Evolutionary conservation across 2,888 invertebrate species (phyloP).

Genomic region (Athripsodes cinereus): DNA sequence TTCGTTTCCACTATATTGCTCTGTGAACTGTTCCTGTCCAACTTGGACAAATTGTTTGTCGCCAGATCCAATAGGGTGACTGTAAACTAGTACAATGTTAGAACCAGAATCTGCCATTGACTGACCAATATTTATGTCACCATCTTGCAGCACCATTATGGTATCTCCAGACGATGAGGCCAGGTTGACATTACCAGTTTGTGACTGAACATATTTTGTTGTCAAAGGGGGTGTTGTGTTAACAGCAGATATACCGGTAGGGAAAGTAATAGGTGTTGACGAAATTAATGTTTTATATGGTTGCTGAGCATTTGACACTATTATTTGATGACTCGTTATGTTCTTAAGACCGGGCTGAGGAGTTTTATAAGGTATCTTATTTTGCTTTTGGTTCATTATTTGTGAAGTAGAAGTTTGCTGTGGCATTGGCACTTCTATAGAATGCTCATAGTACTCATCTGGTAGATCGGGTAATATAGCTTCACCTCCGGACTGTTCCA

Average conservation of each 20-base stretch:
- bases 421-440: conserved; percentile 11
- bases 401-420: conserved; percentile 12
- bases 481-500: conserved; percentile 25
- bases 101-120: conserved; percentile 47
- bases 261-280: conserved; percentile 34
- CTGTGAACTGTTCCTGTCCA: conserved; percentile 20
- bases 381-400: conserved; percentile 7
- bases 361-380: conserved; percentile 10
- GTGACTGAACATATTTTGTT: conserved; percentile 10
- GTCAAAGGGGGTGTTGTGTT: conserved; percentile 7
- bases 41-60: conserved; percentile 47
- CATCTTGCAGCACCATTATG: conserved; percentile 58
- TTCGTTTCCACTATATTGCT: conserved; percentile 27
- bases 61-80: conserved; percentile 52
- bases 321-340: conserved; percentile 37
- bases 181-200: conserved; percentile 36
- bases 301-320: conserved; percentile 48
- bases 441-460: conserved; percentile 11
- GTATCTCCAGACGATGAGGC: conserved; percentile 51
- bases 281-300: conserved; percentile 46
- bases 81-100: conserved; percentile 59
- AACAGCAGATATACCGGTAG: conserved; percentile 5
- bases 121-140: conserved; percentile 52
- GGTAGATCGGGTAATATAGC: conserved; percentile 19
- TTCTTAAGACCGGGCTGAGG: conserved; percentile 7